Base-by-base conservation (phyloP, 2,797 vertebrate species). In the Bovichtus variegatus region DNA sequence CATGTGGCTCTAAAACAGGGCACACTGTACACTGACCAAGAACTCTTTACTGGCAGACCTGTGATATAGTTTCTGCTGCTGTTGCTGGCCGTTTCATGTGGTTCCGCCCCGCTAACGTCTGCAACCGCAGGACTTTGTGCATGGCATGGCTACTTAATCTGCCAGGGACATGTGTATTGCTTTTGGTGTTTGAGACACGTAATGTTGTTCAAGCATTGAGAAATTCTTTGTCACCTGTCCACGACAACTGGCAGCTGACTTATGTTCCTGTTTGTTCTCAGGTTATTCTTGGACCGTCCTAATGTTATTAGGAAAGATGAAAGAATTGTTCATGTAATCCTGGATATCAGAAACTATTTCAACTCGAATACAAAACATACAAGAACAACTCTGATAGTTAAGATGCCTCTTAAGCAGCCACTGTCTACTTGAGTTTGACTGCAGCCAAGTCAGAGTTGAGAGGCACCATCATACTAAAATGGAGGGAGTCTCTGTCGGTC, bases 31-130 rank as follows among this genome's bases (percentile, higher is more conserved):
- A 63, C 76, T 71, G 72, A 91, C 86, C 86, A 72, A 67, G 69
- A 85, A 74, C 84, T 81, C 85, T 84, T 85, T 80, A 74, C 88
- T 87, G 87, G 83, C 88, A 87, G 87, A 81, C 71, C 84, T 89
- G 78, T 78, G 80, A 86, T 82, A 59, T 18, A 65, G 81, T 81
- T 87, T 82, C 80, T 87, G 69, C 83, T 87, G 80, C 81, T 80
- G 70, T 71, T 77, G 62, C 76, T 68, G 82, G 23, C 12, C 13
- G 71, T 89, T 92, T 93, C 81, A 90, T 92, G 89, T 91, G 91
- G 87, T 86, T 76, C 58, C 67, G 62, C 74, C 60, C 73, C 8
- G 58, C 54, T 54, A 68, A 67, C 19, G 43, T 61, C 40, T 65
- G 55, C 78, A 80, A 69, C 69, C 31, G 19, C 64, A 78, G 38